phyloP scores from a whole-genome alignment of 1,140 invertebrate genomes.

The Platorchestia sp. region DNA sequence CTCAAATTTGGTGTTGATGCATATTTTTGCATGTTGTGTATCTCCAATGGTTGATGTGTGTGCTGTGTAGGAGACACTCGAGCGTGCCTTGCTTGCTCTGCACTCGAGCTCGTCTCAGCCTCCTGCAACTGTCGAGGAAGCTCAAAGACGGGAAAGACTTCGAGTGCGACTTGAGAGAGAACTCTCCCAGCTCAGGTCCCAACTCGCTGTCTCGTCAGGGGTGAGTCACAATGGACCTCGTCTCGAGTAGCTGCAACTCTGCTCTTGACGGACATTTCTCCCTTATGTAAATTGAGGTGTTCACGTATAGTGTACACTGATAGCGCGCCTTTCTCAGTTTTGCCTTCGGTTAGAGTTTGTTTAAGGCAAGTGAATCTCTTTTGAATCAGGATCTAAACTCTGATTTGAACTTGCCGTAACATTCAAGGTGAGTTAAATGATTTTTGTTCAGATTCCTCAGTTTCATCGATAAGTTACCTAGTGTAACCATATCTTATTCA shows the following conservation, averaged over 20 bases:
- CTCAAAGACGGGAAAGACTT: conserved; percentile 80
- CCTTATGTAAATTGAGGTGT: not conserved
- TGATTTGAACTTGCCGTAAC: not conserved
- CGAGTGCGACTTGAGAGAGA: conserved; percentile 84
- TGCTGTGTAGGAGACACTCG: conserved; percentile 78
- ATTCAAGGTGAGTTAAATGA: not conserved
- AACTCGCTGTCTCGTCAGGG: conserved; percentile 91
- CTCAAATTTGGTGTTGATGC: not conserved
- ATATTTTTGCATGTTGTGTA: not conserved
- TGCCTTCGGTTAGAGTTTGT: not conserved
- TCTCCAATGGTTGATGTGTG: not conserved
- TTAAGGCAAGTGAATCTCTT: not conserved
- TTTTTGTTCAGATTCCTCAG: not conserved
- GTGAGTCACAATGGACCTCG: conserved; percentile 72
- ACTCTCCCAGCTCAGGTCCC: conserved; percentile 83
- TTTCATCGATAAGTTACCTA: not conserved
- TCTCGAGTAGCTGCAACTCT: not conserved
- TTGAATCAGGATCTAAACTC: not conserved
- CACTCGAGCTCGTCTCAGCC: conserved; percentile 77
- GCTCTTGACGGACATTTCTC: not conserved
- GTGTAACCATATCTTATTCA: not conserved
- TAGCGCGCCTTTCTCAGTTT: not conserved
- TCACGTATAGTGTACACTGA: not conserved
- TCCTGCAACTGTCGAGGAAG: conserved; percentile 77
- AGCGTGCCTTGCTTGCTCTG: conserved; percentile 81